These are phyloP conservation scores for Sesia apiformis DNA, from an alignment of 2,888 invertebrate genomes.

Conservation along the genomic window DNA sequence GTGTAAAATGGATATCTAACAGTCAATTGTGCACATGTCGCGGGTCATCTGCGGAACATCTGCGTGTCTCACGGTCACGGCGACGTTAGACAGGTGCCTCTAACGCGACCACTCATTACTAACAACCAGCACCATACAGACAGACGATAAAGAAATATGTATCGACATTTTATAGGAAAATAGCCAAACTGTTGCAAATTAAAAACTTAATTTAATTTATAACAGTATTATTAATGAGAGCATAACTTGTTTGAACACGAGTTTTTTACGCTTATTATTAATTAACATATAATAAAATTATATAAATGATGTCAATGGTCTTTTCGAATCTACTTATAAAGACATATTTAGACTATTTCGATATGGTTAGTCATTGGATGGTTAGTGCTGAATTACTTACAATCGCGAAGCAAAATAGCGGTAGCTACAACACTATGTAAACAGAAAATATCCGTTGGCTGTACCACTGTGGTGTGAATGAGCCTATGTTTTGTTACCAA, in stretches of 20 bases:
- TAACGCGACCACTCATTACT: conserved; percentile 24
- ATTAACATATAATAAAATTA: neutral
- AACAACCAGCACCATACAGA: neutral
- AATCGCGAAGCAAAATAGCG: too few species aligned
- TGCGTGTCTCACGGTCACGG: conserved; percentile 18
- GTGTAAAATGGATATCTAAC: too few species aligned
- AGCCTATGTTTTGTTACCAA: too few species aligned
- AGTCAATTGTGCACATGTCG: conserved; percentile 19
- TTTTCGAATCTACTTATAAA: neutral
- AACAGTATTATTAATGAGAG: neutral
- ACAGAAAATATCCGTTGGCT: too few species aligned
- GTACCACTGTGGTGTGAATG: too few species aligned
- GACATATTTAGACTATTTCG: too few species aligned
- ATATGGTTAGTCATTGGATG: too few species aligned
- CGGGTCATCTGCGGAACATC: conserved; percentile 41
- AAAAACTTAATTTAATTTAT: neutral
- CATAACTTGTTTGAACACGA: neutral
- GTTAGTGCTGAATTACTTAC: too few species aligned
- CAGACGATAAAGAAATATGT: too few species aligned
- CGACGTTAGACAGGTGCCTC: conserved; percentile 60
- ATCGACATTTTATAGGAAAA: too few species aligned
- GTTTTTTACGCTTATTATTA: neutral
- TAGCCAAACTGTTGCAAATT: too few species aligned
- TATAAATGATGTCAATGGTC: neutral
- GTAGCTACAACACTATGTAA: too few species aligned